phyloP scores from a whole-genome alignment of 2,797 vertebrate genomes.

The Anguilla anguilla region DNA sequence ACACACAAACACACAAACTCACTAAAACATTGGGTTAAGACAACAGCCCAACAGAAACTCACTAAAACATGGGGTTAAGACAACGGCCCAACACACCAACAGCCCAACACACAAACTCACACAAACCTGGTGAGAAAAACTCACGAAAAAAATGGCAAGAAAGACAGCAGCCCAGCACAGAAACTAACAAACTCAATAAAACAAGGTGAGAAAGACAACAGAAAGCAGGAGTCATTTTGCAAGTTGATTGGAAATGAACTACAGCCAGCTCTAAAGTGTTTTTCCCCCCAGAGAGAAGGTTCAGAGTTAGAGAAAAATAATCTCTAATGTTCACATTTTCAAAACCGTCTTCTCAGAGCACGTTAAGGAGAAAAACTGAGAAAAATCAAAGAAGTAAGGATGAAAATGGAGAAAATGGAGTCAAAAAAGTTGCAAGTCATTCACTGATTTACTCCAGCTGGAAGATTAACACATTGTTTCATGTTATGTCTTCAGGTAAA shows the following conservation, averaged over 20 bases:
- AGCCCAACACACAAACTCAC: too few relatives aligned
- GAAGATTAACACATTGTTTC: not conserved
- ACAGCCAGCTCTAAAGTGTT: not conserved
- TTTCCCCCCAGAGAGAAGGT: not conserved
- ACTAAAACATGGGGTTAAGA: too few relatives aligned
- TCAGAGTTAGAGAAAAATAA: not conserved
- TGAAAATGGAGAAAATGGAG: not conserved
- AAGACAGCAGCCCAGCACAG: too few relatives aligned
- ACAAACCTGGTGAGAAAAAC: too few relatives aligned
- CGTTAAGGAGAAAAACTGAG: not conserved
- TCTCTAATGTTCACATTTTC: not conserved
- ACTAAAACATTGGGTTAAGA: too few relatives aligned
- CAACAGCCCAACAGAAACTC: too few relatives aligned
- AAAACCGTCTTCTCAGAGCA: not conserved
- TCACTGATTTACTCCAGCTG: not conserved
- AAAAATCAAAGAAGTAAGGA: not conserved
- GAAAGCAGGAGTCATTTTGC: not conserved
- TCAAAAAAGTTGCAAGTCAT: not conserved
- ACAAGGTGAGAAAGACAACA: not conserved
- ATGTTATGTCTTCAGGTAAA: not conserved
- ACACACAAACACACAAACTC: too few relatives aligned
- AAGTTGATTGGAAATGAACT: not conserved
- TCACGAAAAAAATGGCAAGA: too few relatives aligned
- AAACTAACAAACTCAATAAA: too few relatives aligned
- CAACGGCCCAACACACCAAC: too few relatives aligned